Base-by-base conservation (phyloP, 2,113 vertebrate genomes). In the Ramphastos sulfuratus region DNA sequence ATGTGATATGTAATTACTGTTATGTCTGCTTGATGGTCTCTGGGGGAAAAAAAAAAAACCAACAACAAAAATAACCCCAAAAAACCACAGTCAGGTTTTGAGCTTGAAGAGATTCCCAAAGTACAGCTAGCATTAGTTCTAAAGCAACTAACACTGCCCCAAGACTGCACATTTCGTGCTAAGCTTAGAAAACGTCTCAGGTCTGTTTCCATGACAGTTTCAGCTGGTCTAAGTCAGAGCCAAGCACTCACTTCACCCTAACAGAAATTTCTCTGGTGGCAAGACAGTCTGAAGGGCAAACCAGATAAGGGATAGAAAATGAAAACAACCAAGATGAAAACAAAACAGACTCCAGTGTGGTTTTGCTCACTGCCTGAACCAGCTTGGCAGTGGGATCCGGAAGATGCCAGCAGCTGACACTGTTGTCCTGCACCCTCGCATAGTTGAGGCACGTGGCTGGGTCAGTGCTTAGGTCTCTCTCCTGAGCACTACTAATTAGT, bases 361-460 rank as follows among this genome's bases (percentile, higher is more conserved):
- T 79, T 60, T 52, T 73, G 15, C 24, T 70, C 3, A 14, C 23
- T 66, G 27, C 82, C 82, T 77, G 67, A 65, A 55, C 35, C 56
- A 24, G 21, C 59, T 20, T 20, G 76, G 27, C 35, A 35, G 35
- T 30, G n/a, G n/a, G 52, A 46, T 18, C 13, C 46, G 64, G 37
- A 79, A 82, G 85, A 60, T 7, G 23, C 5, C 46, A 73, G 50
- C 70, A 78, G 73, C 52, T 35, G 52, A 50, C 12, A 27, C 28
- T 10, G 21, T 9, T 0, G 2, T 54, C 52, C 78, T 55, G 33
- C 33, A 12, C 15, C 25, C 31, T 66, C 4, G 27, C 65, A 27
- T 10, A 65, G 42, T 48, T 59, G 83, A 50, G 30, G 20, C 25
- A 39, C 0, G 0, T 8, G 48, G 44, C 56, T 0, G 3, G 16